Evolutionary conservation across 1,140 invertebrate species (phyloP).

Genomic region (Notospermus geniculatus): DNA sequence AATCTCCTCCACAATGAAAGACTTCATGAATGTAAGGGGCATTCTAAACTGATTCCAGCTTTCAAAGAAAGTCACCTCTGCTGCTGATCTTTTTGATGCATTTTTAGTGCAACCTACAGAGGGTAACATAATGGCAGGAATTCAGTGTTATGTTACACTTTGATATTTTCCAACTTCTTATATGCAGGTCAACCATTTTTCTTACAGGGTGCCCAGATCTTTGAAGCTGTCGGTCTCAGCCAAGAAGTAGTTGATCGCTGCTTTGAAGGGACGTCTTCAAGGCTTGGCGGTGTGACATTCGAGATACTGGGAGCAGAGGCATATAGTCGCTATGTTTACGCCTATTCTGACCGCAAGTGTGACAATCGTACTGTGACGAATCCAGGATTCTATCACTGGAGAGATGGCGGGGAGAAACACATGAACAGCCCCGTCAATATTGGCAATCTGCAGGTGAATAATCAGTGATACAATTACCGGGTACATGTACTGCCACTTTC

Average conservation of each 20-base stretch:
- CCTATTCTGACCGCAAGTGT: constrained; percentile 41
- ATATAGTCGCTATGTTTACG: constrained; percentile 47
- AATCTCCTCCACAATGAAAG: too few species aligned
- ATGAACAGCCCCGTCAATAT: constrained; percentile 95
- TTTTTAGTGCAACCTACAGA: too few species aligned
- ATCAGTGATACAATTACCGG: too few species aligned
- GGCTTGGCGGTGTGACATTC: constrained; percentile 91
- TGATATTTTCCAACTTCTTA: too few species aligned
- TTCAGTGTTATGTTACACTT: too few species aligned
- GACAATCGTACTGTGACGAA: constrained; percentile 82
- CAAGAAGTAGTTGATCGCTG: constrained; percentile 92
- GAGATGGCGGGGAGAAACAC: constrained; percentile 95
- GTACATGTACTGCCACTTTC: too few species aligned
- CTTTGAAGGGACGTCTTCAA: constrained; percentile 91
- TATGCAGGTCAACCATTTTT: too few species aligned
- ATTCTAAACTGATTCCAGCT: too few species aligned
- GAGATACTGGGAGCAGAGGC: constrained; percentile 86
- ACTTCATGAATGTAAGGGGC: too few species aligned
- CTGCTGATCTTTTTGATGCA: too few species aligned
- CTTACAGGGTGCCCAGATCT: constrained; percentile 88
- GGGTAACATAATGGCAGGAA: too few species aligned
- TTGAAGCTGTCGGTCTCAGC: constrained; percentile 94
- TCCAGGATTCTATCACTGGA: constrained; percentile 94
- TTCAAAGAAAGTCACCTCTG: too few species aligned
- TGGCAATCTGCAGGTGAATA: constrained; percentile 60